A percentile compares a stretch with the other conserved stretches of the same genome.
Conservation (phyloP, 2,113 vertebrate species). For the Mormyrus iriodes region DNA sequence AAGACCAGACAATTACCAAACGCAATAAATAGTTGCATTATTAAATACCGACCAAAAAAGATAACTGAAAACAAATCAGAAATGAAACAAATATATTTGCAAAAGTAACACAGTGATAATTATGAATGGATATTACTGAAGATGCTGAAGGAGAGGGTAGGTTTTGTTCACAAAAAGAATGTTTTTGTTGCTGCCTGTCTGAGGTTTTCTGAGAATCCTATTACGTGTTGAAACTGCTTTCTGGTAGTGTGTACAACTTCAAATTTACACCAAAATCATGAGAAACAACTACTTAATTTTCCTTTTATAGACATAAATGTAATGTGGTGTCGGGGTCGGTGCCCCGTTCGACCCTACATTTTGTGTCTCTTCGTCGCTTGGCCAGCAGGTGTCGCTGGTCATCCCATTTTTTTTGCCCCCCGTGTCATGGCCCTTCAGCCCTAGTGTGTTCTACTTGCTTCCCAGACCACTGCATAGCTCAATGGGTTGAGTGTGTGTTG, state of each 20-base stretch:
- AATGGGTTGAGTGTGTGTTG: not conserved
- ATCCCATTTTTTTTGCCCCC: not conserved
- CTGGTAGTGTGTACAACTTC: not conserved
- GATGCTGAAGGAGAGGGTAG: not conserved
- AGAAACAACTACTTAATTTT: not conserved
- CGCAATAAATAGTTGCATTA: not conserved
- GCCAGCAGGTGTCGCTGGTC: not conserved
- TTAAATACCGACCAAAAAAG: not conserved
- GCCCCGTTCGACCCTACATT: not conserved
- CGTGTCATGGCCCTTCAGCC: not conserved
- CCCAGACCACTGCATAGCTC: not conserved
- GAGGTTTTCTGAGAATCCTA: not conserved
- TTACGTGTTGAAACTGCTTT: not conserved
- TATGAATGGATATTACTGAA: not conserved
- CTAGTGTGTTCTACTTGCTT: not conserved
- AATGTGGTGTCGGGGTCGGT: not conserved
- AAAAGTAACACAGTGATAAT: not conserved
- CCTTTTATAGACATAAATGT: not conserved
- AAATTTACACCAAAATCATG: not conserved
- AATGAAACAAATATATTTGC: not conserved
- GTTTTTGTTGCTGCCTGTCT: not conserved
- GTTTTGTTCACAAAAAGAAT: not conserved
- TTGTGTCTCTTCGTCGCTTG: not conserved
- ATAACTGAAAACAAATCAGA: not conserved
- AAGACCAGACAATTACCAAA: not conserved